Conservation (phyloP, 1,140 invertebrate species). For the Cyclina sinensis region DNA sequence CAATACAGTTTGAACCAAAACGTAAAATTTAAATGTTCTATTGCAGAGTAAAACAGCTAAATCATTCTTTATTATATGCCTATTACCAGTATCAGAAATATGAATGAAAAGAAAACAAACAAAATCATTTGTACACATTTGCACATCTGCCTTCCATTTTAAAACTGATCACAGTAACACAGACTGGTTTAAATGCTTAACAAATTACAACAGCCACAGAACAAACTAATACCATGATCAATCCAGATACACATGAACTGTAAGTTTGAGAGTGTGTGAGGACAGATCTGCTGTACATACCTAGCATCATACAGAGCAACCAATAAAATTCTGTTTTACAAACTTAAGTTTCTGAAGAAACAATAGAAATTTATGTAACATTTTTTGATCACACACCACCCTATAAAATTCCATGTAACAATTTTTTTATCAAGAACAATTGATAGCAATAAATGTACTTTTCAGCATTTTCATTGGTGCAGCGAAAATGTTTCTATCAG, state of each 20-base stretch:
- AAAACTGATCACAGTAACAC: slow-evolving; percentile 31
- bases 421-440: too few species aligned
- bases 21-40: too few species aligned
- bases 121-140: not conserved
- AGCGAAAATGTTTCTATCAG: too few species aligned
- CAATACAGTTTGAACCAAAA: too few species aligned
- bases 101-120: not conserved
- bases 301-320: not conserved
- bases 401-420: too few species aligned
- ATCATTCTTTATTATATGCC: too few species aligned
- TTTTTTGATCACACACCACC: too few species aligned
- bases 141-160: slow-evolving; percentile 16
- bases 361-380: too few species aligned
- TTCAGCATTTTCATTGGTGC: too few species aligned
- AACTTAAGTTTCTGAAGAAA: too few species aligned
- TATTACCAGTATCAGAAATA: not conserved
- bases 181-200: slow-evolving; percentile 37
- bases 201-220: slow-evolving; percentile 32
- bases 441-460: too few species aligned
- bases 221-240: slow-evolving; percentile 23
- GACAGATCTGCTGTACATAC: not conserved
- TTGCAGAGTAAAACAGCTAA: too few species aligned
- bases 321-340: not conserved
- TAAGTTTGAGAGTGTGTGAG: not conserved
- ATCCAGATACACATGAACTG: not conserved